These are phyloP conservation scores for Alca torda DNA, from an alignment of 2,797 vertebrate genomes.

Conservation along the genomic window DNA sequence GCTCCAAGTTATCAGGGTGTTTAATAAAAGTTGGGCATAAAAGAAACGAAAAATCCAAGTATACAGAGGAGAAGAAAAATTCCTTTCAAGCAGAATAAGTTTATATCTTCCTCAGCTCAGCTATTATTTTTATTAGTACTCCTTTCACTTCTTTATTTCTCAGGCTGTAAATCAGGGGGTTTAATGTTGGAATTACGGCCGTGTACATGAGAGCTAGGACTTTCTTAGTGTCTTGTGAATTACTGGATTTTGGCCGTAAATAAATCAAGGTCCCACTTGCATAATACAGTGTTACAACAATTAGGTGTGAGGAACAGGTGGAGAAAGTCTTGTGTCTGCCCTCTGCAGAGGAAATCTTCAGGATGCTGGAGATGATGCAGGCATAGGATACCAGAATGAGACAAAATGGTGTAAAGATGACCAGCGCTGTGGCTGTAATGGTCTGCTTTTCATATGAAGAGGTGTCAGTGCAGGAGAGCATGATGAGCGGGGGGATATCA, in stretches of 20 bases:
- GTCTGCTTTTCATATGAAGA: conserved; percentile 25
- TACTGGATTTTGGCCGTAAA: conserved; percentile 1
- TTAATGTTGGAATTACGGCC: conserved; percentile 49
- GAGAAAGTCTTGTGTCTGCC: conserved; percentile 43
- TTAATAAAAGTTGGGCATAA: not conserved
- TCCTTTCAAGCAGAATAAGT: not conserved
- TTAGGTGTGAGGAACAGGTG: conserved; percentile 57
- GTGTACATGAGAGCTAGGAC: conserved; percentile 57
- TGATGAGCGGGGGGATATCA: conserved; percentile 61
- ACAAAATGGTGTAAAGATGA: conserved; percentile 53
- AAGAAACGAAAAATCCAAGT: not conserved
- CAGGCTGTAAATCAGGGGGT: conserved; percentile 61
- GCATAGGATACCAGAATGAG: conserved; percentile 59
- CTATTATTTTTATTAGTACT: not conserved
- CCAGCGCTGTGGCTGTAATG: not conserved
- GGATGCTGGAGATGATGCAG: conserved; percentile 14
- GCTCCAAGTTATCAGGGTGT: not conserved
- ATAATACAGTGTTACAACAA: conserved; percentile 29
- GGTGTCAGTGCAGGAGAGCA: conserved; percentile 62
- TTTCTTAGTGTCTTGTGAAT: conserved; percentile 14
- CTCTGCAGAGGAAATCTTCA: conserved; percentile 36
- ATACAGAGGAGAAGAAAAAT: not conserved
- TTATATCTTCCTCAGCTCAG: not conserved
- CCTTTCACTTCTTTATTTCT: conserved; percentile 59
- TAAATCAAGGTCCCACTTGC: conserved; percentile 47